phyloP scores from a whole-genome alignment of 2,113 vertebrate genomes.

The Plecotus auritus region DNA sequence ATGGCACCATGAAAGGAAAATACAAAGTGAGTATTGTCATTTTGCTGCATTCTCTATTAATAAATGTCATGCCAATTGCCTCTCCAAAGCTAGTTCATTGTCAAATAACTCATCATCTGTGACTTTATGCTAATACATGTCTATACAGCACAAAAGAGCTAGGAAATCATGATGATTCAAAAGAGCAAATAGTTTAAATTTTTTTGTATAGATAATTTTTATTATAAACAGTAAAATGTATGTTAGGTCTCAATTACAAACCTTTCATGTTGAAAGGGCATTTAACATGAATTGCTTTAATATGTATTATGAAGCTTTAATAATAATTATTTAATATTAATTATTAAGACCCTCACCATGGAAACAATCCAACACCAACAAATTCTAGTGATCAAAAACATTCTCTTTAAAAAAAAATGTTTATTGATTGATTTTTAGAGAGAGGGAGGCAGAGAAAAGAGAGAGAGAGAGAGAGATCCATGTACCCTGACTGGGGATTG shows the following conservation, averaged over 20 bases:
- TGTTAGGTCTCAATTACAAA: slow-evolving; percentile 76
- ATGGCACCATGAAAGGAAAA: neutral
- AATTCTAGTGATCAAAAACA: slow-evolving; percentile 84
- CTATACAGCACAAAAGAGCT: neutral
- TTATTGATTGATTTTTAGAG: neutral
- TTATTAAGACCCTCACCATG: slow-evolving; percentile 80
- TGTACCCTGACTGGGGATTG: neutral
- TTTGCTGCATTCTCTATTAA: neutral
- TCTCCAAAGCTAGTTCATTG: neutral
- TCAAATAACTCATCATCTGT: neutral
- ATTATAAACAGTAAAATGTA: slow-evolving; percentile 77
- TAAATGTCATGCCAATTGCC: neutral
- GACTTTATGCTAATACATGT: neutral
- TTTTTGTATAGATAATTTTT: slow-evolving; percentile 71
- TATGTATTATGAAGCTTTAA: slow-evolving; percentile 71
- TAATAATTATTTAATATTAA: slow-evolving; percentile 68
- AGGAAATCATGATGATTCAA: neutral
- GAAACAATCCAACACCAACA: slow-evolving; percentile 81
- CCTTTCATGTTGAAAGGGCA: slow-evolving; percentile 74
- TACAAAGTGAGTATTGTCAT: neutral
- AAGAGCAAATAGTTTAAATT: neutral
- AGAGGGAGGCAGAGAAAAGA: neutral
- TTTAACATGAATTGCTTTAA: slow-evolving; percentile 79
- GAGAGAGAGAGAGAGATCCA: neutral
- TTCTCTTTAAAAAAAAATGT: slow-evolving; percentile 62